Evolutionary conservation across 2,888 invertebrate species (phyloP), one percentile per base, ranked within the genome.

Genomic region (Scelioninae gen. 1): DNA sequence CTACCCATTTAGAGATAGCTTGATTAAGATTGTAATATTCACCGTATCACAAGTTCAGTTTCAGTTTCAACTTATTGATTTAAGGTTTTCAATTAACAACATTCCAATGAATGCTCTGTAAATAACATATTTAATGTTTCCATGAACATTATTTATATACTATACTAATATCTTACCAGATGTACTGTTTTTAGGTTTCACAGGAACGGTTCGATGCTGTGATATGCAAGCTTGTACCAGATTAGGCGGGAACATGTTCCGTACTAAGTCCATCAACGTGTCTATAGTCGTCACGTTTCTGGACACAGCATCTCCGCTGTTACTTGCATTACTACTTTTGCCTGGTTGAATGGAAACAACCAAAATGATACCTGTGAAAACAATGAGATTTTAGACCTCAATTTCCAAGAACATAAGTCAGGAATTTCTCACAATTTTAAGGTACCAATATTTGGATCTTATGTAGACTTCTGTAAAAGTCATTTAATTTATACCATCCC

Each of bases 181-280:
- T n/a, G n/a, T n/a, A n/a, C n/a, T n/a, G n/a, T n/a, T n/a, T n/a
- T n/a, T n/a, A n/a, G n/a, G n/a, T n/a, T n/a, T n/a, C n/a, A n/a
- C n/a, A n/a, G n/a, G n/a, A n/a, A n/a, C n/a, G n/a, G n/a, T n/a
- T n/a, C n/a, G n/a, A n/a, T n/a, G n/a, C n/a, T n/a, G n/a, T n/a
- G n/a, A n/a, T n/a, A n/a, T n/a, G n/a, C n/a, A n/a, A n/a, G n/a
- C n/a, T n/a, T n/a, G n/a, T 32, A 97, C 95, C 82, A 98, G 94
- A 93, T 98, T 98, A 87, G 97, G 97, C 32, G 98, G 97, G 91
- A 98, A 98, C 93, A 98, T 95, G 91, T 98, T 98, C 96, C 98
- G 95, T 87, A 98, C 94, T 86, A 99, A 94, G 93, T 99, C 99
- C 93, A 99, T 94, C 75, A 99, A 93, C 0, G 98, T 98, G 91